These are phyloP conservation scores for Varanus komodoensis DNA, from an alignment of 2,113 vertebrate genomes.

Conservation along the genomic window DNA sequence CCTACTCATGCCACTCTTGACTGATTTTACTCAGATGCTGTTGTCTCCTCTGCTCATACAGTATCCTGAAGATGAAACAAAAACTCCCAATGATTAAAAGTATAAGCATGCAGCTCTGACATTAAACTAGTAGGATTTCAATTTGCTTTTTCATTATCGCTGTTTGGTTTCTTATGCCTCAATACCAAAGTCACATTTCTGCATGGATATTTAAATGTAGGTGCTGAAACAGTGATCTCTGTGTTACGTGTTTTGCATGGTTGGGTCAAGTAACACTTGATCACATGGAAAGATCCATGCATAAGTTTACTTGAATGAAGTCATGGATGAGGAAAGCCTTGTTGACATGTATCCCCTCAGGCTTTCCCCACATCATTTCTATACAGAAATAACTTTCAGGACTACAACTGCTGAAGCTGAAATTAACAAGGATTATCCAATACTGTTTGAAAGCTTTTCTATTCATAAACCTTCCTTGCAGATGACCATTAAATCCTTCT, in stretches of 20 bases:
- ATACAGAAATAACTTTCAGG: conserved; percentile 39
- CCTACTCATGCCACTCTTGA: neutral
- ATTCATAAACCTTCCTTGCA: conserved; percentile 46
- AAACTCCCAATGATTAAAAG: neutral
- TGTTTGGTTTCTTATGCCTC: neutral
- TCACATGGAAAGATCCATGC: neutral
- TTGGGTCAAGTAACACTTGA: neutral
- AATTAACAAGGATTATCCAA: conserved; percentile 22
- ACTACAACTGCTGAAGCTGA: neutral
- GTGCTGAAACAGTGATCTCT: neutral
- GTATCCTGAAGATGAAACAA: neutral
- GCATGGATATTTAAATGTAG: neutral
- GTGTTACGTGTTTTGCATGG: neutral
- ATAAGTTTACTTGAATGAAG: conserved; percentile 15
- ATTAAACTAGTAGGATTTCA: neutral
- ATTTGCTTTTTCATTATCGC: neutral
- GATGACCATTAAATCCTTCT: conserved; percentile 54
- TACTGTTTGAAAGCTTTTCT: conserved; percentile 57
- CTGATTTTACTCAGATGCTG: neutral
- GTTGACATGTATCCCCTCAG: conserved; percentile 16
- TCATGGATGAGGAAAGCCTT: neutral
- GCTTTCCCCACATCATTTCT: conserved; percentile 16
- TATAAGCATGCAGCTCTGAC: neutral
- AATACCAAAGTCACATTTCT: neutral
- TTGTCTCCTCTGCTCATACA: neutral